phyloP scores from a whole-genome alignment of 2,113 vertebrate species.

The Lepus europaeus region DNA sequence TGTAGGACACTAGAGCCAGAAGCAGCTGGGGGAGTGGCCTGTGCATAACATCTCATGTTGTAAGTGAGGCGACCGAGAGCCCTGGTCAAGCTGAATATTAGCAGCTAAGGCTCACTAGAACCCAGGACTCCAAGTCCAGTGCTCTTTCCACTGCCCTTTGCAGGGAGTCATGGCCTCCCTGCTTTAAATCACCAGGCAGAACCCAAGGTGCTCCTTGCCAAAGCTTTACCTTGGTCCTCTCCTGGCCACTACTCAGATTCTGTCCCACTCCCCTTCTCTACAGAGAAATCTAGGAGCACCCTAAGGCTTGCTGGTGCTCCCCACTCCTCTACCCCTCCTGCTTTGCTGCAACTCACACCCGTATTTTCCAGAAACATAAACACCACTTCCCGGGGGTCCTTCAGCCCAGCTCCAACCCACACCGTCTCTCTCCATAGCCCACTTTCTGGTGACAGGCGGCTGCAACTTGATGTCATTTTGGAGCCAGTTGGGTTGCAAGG shows the following conservation, averaged over 20 bases:
- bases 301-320: too few relatives aligned
- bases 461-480: neutral
- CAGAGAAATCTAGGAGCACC: neutral
- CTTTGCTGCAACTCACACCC: neutral
- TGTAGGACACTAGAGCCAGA: neutral
- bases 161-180: neutral
- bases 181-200: neutral
- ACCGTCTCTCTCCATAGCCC: neutral
- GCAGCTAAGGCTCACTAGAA: neutral
- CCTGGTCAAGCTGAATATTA: neutral
- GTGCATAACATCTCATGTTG: neutral
- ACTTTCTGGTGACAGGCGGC: accelerated
- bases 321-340: neutral
- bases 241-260: neutral
- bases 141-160: neutral
- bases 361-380: neutral
- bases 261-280: neutral
- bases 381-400: neutral
- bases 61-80: neutral
- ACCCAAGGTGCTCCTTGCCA: neutral
- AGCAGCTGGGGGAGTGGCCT: neutral
- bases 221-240: neutral
- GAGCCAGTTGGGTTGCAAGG: neutral
- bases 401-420: neutral
- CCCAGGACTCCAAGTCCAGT: neutral